These are phyloP conservation scores for Lathamus discolor DNA, from an alignment of 2,113 vertebrate genomes.

Conservation along the genomic window DNA sequence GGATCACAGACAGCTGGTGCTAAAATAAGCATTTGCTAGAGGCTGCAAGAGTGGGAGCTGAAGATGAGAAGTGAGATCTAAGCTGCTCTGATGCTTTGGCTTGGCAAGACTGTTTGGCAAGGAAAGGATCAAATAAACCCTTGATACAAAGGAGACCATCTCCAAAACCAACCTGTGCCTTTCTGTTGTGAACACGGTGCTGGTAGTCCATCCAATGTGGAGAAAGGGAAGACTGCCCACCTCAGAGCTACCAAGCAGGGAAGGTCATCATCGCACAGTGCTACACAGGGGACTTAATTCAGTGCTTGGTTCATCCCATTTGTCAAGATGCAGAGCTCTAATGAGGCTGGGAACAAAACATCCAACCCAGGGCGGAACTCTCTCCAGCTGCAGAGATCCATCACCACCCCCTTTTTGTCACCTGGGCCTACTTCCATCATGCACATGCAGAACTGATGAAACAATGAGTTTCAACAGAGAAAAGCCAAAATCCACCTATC, in stretches of 20 bases:
- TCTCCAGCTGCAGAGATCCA: not conserved
- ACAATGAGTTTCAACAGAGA: not conserved
- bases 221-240: not conserved
- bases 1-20: slow-evolving; percentile 50
- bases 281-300: not conserved
- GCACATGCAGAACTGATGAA: not conserved
- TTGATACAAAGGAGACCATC: not conserved
- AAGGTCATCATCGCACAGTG: not conserved
- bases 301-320: rapidly evolving
- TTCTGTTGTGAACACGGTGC: not conserved
- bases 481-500: not conserved
- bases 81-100: not conserved
- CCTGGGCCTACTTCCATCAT: not conserved
- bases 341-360: not conserved
- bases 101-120: not conserved
- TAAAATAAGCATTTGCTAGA: slow-evolving; percentile 50
- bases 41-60: not conserved
- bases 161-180: not conserved
- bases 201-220: not conserved
- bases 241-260: not conserved
- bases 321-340: not conserved
- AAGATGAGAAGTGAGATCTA: not conserved
- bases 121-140: not conserved
- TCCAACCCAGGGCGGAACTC: rapidly evolving
- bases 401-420: not conserved